Evolutionary conservation across 2,888 invertebrate species (phyloP).

Genomic region (Nymphalis c-album): DNA sequence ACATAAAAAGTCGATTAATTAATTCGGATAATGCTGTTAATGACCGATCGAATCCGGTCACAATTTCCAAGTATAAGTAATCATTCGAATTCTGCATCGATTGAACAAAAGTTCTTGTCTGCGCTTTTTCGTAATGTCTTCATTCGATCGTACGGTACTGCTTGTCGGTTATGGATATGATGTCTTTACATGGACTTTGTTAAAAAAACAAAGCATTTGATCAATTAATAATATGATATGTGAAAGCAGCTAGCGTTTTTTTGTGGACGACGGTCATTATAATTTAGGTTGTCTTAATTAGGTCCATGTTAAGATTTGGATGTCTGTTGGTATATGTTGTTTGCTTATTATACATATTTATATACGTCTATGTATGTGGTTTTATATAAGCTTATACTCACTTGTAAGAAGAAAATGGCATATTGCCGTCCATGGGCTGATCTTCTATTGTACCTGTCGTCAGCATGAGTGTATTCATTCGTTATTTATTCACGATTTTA

Average conservation of each 20-base stretch:
- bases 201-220: constrained; percentile 38
- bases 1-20: constrained; percentile 59
- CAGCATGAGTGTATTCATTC: constrained; percentile 79
- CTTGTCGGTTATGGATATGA: constrained; percentile 36
- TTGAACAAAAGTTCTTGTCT: constrained; percentile 56
- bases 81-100: constrained; percentile 74
- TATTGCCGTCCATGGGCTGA: constrained; percentile 71
- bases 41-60: constrained; percentile 65
- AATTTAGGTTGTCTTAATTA: constrained; percentile 8
- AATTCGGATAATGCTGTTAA: constrained; percentile 75
- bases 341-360: background rate
- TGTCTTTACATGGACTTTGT: constrained; percentile 36
- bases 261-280: constrained; percentile 2
- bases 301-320: background rate
- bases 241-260: constrained; percentile 24
- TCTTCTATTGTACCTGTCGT: constrained; percentile 71
- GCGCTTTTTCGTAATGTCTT: constrained; percentile 77
- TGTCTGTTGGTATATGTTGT: background rate
- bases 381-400: constrained; percentile 57
- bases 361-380: too few species aligned
- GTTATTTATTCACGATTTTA: constrained; percentile 46
- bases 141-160: constrained; percentile 61
- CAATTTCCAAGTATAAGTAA: constrained; percentile 79
- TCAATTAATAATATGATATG: constrained; percentile 40
- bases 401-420: constrained; percentile 78